Conservation (phyloP, 2,888 invertebrate species). For the Clitarchus hookeri region DNA sequence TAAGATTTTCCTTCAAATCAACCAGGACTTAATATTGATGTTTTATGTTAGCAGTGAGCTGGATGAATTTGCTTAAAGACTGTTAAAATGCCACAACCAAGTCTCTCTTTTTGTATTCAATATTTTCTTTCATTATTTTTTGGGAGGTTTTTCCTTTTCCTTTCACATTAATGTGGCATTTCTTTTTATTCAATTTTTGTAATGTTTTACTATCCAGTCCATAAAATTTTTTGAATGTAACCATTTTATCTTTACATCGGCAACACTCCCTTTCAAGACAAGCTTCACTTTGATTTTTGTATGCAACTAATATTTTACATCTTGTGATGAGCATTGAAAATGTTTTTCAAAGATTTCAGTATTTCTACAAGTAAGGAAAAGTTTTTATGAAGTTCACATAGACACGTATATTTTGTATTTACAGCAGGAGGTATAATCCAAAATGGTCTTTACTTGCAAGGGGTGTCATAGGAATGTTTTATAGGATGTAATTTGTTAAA, state of each 20-base stretch:
- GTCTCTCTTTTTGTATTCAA: background rate
- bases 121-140: background rate
- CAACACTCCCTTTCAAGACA: background rate
- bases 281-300: too few species aligned
- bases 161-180: background rate
- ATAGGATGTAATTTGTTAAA: background rate
- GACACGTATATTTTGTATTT: background rate
- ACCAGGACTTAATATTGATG: conserved; percentile 30
- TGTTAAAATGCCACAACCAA: background rate
- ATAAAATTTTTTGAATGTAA: background rate
- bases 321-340: background rate
- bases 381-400: conserved; percentile 1
- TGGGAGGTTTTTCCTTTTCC: background rate
- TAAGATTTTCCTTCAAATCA: conserved; percentile 27
- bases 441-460: background rate
- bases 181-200: background rate
- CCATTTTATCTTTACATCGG: background rate
- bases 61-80: background rate
- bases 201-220: background rate
- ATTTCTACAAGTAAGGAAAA: background rate
- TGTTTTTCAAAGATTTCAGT: background rate
- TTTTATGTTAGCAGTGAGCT: background rate
- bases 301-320: background rate
- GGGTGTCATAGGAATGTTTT: background rate
- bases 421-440: conserved; percentile 5